These are phyloP conservation scores for Heterotilapia buettikoferi DNA, from an alignment of 2,113 vertebrate genomes.

Conservation along the genomic window DNA sequence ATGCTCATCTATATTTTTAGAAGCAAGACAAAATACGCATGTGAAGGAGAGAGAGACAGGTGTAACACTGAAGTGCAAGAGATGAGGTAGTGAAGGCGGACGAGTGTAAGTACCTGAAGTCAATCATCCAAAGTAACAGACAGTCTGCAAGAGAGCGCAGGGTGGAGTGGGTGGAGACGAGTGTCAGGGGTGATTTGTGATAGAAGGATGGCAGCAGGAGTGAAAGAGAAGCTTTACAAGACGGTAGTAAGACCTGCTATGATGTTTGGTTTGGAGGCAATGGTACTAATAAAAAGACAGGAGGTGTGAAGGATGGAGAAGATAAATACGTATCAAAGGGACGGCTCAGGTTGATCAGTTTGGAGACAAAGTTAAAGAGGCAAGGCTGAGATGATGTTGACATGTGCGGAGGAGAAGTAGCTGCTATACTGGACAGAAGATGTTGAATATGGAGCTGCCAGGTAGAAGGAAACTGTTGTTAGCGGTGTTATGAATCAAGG, in stretches of 20 bases:
- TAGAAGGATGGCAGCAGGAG: not conserved
- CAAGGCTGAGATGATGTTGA: not conserved
- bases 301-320: not conserved
- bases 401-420: not conserved
- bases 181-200: not conserved
- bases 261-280: not conserved
- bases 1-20: not conserved
- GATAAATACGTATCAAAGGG: not conserved
- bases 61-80: not conserved
- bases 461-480: not conserved
- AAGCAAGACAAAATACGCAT: fast-evolving
- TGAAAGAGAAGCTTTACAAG: not conserved
- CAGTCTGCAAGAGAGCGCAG: not conserved
- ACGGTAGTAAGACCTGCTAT: not conserved
- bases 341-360: not conserved
- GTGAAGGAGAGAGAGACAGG: not conserved
- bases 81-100: not conserved
- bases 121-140: not conserved
- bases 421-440: not conserved
- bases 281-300: not conserved
- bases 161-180: not conserved
- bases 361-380: not conserved
- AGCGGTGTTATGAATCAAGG: not conserved
- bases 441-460: not conserved
- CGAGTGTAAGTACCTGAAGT: not conserved